Evolutionary conservation across 2,888 invertebrate species (phyloP), one percentile per base, ranked within the genome.

Genomic region (Folsomia manolachei): DNA sequence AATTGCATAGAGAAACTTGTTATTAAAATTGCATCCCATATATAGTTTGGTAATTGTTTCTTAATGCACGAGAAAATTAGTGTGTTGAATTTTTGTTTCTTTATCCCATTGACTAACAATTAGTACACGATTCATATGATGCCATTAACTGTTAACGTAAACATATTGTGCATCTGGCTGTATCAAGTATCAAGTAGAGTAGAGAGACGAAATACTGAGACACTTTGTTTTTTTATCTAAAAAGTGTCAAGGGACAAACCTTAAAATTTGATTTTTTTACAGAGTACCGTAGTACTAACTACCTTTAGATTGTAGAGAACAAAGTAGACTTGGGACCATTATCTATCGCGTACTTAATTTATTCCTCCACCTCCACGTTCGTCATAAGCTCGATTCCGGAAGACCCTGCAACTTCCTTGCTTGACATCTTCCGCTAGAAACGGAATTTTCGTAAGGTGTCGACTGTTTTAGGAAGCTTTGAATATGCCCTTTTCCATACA

Each of bases 401-500:
- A 68, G 68, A 56, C 23, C 25, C 19, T 67, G 67, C 67, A 67
- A 67, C 65, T 67, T 67, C 53, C 7, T 18, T 23, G 21, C 51
- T 21, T 24, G 26, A 27, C 51, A 52, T 70, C 63, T 70, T 23
- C 53, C 70, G 63, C 23, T 27, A 24, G 26, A 52, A 63, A 11
- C 27, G 25, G 21, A 70, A 70, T 25, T 63, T 27, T 23, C 70
- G 24, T 18, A 70, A 19, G 2, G 63, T 52, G 7, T 39, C 63
- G 4, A 62, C 62, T 51, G 39, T 52, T 27, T 53, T 27, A 9
- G 11, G 51, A n/a, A 70, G 63, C 18, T 25, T 4, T 63, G 21
- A 63, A 53, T 70, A 70, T 51, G n/a, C 27, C n/a, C 52, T 21
- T 27, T 70, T 70, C 9, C 52, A 51, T 51, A 70, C 14, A 1